Base-by-base conservation (phyloP, 2,888 invertebrate genomes). In the Mesopsocus fuscifrons region DNA sequence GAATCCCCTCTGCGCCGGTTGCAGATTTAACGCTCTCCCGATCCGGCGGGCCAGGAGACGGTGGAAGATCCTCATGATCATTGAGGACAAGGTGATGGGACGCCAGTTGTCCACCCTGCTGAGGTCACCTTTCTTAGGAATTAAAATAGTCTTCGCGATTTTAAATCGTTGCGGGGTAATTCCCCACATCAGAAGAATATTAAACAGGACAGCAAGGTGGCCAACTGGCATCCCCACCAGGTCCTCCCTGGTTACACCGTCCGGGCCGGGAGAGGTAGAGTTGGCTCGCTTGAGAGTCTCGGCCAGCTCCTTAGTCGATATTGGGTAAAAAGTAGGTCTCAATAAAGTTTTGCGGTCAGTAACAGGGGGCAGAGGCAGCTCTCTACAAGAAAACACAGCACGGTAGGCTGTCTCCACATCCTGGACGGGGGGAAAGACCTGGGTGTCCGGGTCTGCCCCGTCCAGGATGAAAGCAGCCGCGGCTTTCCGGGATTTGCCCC, bases 51-150 rank as follows among this genome's bases (percentile, higher is more conserved):
- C 45, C 17, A 45, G 4, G 18, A 49, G 38, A 13, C 34, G 33
- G 30, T 51, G 45, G n/a, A 49, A 33, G 20, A 41, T 26, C 16
- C 50, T 31, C 3, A 40, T 13, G 1, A 47, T 2, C 3, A 47
- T 43, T 8, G 48, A 48, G 2, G 32, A 16, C 3, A 51, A 34
- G 2, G 51, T 35, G 8, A 51, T 31, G 8, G 47, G 47, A 2
- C 47, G 43, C 16, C 18, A 47, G 21, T 46, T 26, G 3, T 16
- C 44, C 5, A 2, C 32, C 6, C 4, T 41, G 5, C 13, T 9
- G 21, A 33, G 26, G 11, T 20, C 43, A 15, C 20, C 13, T 9
- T 30, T 26, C 20, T 44, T 44, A 13, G 42, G 44, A 6, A 44
- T 32, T 3, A 44, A 20, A 6, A 44, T 41, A 11, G 44, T 44